Base-by-base conservation (phyloP, 2,888 invertebrate species). In the Hybos culiciformis region DNA sequence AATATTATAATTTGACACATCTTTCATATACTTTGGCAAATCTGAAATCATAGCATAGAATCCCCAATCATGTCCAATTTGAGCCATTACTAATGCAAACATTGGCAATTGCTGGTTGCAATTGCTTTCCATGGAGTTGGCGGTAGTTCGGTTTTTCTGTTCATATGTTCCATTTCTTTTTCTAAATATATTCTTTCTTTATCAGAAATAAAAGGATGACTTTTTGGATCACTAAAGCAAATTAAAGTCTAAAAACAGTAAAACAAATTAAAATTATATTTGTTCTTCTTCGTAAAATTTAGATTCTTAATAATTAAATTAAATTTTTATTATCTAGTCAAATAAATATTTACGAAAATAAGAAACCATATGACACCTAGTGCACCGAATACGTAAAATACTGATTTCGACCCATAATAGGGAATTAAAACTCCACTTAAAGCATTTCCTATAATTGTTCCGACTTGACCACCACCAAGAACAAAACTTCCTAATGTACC, bases 311-410 rank as follows among this genome's bases (percentile, higher is more conserved):
- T n/a, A n/a, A n/a, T n/a, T n/a, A n/a, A n/a, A n/a, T n/a, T n/a
- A n/a, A n/a, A n/a, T n/a, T n/a, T n/a, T n/a, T n/a, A n/a, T n/a
- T n/a, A n/a, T n/a, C n/a, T n/a, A n/a, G n/a, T n/a, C n/a, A n/a
- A n/a, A 31, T 11, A 14, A 7, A 31, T 36, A 60, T 72, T 69
- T 62, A 77, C 73, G 72, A 79, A 82, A 45, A 79, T 54, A 41
- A 78, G 57, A 53, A 80, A 84, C 85, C 85, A 86, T 1, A 82
- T 39, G 4, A 83, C 66, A 12, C 83, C 84, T 7, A 82, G 54
- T 4, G 71, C 70, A n/a, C 87, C 87, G 57, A 86, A 86, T 18
- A 85, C 70, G 56, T 86, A 87, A 63, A 87, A 88, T 2, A 86
- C 85, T 0, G 77, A 73, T 9, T 78, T 72, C 85, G 85, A 86